Evolutionary conservation across 2,888 invertebrate genomes (phyloP), one percentile per base, ranked within the genome.

Genomic region (Andrena marginata): DNA sequence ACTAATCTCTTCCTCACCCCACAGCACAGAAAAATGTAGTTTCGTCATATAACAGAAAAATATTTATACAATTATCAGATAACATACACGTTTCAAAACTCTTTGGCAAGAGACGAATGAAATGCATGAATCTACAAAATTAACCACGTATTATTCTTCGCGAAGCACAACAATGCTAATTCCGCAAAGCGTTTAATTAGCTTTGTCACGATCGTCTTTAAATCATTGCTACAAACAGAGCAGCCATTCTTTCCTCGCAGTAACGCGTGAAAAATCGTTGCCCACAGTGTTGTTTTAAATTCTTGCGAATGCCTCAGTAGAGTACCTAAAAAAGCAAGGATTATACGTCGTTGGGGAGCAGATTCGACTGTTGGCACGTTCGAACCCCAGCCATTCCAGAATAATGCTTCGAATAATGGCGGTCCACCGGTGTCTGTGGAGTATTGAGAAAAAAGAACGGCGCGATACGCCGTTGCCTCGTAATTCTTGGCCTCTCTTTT

Each of bases 401-500:
- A 70, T 60, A 60, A 70, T 70, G 42, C 48, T 42, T 48, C 6
- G 42, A 56, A 13, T 26, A 59, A 49, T 33, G 49, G 48, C 23
- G 26, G 33, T 49, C 20, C 33, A 13, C 2, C 13, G 23, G 16
- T 42, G 54, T 63, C 23, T 8, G 20, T 10, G 33, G 49, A 56
- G 49, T 54, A 26, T 42, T n/a, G 10, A 56, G n/a, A 56, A 33
- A 31, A 63, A 54, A 16, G 42, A 42, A 16, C 73, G n/a, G n/a
- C 29, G 48, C 35, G 54, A 51, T 77, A 59, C 10, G 31, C 7
- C 54, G 62, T 29, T 64, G 59, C 13, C 73, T 26, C 48, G 60
- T 67, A 73, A 80, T 77, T 73, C 56, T 67, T 80, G 59, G 49
- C 35, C 35, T 64, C 68, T 69, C 75, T 74, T 74, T 77, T 68